phyloP scores from a whole-genome alignment of 2,797 vertebrate genomes.

The Zonotrichia albicollis region DNA sequence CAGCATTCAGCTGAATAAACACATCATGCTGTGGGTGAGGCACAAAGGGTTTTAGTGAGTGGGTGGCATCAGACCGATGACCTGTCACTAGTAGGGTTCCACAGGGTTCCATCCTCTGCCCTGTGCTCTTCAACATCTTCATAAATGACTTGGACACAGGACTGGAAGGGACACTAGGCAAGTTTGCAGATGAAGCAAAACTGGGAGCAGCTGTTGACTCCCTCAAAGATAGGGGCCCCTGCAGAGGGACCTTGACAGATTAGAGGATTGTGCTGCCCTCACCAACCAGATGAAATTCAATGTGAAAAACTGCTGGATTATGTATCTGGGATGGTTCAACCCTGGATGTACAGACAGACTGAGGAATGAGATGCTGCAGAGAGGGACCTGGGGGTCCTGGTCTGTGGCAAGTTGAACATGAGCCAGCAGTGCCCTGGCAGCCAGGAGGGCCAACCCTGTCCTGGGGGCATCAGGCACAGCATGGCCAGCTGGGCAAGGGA shows the following conservation, averaged over 20 bases:
- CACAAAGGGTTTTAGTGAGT: background rate
- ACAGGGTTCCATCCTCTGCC: background rate
- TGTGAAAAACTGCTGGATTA: background rate
- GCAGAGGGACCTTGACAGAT: background rate
- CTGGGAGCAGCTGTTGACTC: background rate
- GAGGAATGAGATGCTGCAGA: background rate
- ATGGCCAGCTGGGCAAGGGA: background rate
- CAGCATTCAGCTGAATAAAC: background rate
- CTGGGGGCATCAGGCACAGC: background rate
- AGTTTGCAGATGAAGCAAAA: background rate
- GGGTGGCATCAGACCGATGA: background rate
- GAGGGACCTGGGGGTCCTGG: background rate
- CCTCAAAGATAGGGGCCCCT: background rate
- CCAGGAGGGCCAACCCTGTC: background rate
- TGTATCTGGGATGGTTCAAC: background rate
- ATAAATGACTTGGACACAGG: background rate
- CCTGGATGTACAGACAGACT: background rate
- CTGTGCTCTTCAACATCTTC: background rate
- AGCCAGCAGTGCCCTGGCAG: background rate
- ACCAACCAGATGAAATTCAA: background rate
- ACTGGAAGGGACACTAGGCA: background rate
- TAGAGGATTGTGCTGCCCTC: background rate
- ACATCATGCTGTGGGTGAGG: background rate
- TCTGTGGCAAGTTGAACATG: rapidly evolving
- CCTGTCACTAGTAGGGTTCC: background rate